Percentiles rank a stretch among this genome's conserved stretches.
Conservation (phyloP, 2,113 vertebrate species). For the Saguinus midas region DNA sequence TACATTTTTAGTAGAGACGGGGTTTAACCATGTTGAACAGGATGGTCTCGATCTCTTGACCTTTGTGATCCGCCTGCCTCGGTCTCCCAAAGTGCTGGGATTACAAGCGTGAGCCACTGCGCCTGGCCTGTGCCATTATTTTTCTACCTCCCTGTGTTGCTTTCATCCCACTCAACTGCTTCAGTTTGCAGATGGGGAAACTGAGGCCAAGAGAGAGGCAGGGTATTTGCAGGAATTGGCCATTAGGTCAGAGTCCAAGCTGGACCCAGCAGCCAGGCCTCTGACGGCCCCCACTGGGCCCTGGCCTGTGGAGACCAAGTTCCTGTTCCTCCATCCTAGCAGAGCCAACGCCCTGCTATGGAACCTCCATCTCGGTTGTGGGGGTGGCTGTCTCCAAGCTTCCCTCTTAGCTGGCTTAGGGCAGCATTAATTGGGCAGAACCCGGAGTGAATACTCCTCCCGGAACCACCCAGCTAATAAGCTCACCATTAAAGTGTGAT, state of each 20-base stretch:
- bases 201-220: not conserved
- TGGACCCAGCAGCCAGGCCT: not conserved
- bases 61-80: too few relatives aligned
- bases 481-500: not conserved
- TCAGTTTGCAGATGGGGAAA: not conserved
- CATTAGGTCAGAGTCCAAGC: not conserved
- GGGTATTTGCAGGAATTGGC: not conserved
- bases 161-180: not conserved
- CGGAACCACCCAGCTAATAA: not conserved
- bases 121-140: not conserved
- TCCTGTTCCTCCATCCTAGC: not conserved
- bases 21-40: too few relatives aligned
- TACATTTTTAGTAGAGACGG: too few relatives aligned
- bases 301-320: fast-evolving
- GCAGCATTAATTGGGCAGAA: not conserved
- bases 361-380: not conserved
- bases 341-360: too few relatives aligned
- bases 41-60: too few relatives aligned
- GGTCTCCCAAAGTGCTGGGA: too few relatives aligned
- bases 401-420: not conserved
- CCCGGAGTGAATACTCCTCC: not conserved
- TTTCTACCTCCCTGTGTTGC: not conserved
- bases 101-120: too few relatives aligned
- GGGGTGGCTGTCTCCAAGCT: not conserved
- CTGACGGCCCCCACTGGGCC: fast-evolving